Conservation (phyloP, 2,113 vertebrate genomes). For the Barnardius zonarius region DNA sequence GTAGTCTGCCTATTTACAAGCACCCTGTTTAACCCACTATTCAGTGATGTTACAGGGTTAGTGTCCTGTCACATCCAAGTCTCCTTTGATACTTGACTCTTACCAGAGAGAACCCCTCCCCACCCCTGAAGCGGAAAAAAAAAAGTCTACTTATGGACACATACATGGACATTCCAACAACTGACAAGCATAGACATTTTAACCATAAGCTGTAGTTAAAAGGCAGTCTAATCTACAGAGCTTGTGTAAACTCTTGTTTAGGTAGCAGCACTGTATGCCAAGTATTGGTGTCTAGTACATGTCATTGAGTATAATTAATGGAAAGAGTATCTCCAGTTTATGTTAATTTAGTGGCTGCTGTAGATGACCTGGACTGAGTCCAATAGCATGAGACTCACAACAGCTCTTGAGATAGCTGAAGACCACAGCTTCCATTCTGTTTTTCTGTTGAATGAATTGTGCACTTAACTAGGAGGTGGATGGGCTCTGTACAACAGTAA, state of each 20-base stretch:
- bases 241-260: background rate
- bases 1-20: background rate
- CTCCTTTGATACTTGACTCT: background rate
- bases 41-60: background rate
- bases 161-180: background rate
- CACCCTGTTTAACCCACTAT: background rate
- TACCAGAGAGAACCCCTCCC: background rate
- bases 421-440: background rate
- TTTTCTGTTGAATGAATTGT: background rate
- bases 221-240: background rate
- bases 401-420: background rate
- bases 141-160: background rate
- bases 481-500: background rate
- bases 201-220: background rate
- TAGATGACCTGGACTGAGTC: background rate
- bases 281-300: background rate
- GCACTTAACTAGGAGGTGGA: background rate
- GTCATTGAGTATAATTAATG: background rate
- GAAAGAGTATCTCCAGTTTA: background rate
- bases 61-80: background rate
- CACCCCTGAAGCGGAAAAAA: background rate
- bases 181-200: background rate
- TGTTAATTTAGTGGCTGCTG: background rate
- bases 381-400: background rate
- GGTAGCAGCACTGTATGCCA: background rate